phyloP scores from a whole-genome alignment of 2,797 vertebrate genomes.

The Ptychobarbus kaznakovi region DNA sequence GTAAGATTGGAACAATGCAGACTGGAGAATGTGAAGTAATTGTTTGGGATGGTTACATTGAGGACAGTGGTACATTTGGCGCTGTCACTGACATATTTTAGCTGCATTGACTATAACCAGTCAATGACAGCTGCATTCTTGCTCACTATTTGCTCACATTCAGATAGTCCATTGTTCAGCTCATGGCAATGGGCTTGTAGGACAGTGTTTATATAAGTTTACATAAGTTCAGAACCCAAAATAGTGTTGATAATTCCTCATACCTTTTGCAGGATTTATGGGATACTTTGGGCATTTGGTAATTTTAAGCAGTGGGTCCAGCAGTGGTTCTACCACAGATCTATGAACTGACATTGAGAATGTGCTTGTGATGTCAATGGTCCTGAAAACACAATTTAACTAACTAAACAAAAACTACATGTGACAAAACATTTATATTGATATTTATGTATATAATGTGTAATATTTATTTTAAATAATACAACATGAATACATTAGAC shows the following conservation, averaged over 20 bases:
- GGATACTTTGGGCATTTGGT: neutral
- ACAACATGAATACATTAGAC: neutral
- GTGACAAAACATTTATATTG: neutral
- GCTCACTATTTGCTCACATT: constrained; percentile 1
- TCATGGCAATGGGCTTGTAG: neutral
- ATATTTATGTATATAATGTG: neutral
- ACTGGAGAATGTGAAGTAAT: neutral
- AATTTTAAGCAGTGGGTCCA: neutral
- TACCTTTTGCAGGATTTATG: neutral
- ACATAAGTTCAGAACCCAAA: constrained; percentile 3
- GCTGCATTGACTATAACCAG: neutral
- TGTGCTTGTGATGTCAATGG: neutral
- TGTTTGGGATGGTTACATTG: neutral
- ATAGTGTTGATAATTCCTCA: neutral
- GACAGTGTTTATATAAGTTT: neutral
- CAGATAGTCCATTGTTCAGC: neutral
- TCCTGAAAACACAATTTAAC: neutral
- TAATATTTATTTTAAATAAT: neutral
- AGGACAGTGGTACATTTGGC: neutral
- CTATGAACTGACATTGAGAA: neutral
- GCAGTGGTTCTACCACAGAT: neutral
- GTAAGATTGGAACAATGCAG: neutral
- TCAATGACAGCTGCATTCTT: constrained; percentile 10
- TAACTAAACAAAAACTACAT: neutral
- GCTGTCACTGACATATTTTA: neutral